phyloP scores from a whole-genome alignment of 2,888 invertebrate species.

The Magallana nippona region DNA sequence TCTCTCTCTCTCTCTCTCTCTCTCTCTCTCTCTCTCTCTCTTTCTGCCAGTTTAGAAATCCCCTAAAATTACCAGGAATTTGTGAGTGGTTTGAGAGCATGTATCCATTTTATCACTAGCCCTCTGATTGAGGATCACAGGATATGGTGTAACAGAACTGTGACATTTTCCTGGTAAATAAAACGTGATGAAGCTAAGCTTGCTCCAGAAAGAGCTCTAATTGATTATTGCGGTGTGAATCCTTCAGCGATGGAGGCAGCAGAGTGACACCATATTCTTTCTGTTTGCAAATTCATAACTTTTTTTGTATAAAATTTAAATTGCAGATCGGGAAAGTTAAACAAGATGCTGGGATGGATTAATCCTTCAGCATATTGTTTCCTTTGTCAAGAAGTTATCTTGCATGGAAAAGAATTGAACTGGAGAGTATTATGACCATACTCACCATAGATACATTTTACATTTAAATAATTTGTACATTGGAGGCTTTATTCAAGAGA shows the following conservation, averaged over 20 bases:
- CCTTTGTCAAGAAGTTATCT: too few species aligned
- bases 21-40: not conserved
- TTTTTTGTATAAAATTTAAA: conserved; percentile 1
- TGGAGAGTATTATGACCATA: too few species aligned
- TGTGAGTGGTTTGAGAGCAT: not conserved
- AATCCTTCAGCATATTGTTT: too few species aligned
- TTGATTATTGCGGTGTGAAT: not conserved
- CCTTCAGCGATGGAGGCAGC: not conserved
- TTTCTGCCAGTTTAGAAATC: not conserved
- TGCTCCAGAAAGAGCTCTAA: not conserved
- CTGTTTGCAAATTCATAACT: not conserved
- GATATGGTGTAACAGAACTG: not conserved
- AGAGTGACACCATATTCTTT: not conserved
- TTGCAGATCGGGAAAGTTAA: conserved; percentile 10
- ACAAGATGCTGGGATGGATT: too few species aligned
- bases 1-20: not conserved
- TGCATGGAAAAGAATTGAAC: too few species aligned
- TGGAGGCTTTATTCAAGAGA: too few species aligned
- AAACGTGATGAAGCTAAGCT: not conserved
- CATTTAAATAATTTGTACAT: too few species aligned
- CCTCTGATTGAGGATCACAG: not conserved
- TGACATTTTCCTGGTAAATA: conserved; percentile 16
- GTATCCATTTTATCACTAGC: not conserved
- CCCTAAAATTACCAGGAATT: not conserved
- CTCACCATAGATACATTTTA: too few species aligned